These are phyloP conservation scores for Buceros bicornis DNA, from an alignment of 2,797 vertebrate genomes.

Conservation along the genomic window DNA sequence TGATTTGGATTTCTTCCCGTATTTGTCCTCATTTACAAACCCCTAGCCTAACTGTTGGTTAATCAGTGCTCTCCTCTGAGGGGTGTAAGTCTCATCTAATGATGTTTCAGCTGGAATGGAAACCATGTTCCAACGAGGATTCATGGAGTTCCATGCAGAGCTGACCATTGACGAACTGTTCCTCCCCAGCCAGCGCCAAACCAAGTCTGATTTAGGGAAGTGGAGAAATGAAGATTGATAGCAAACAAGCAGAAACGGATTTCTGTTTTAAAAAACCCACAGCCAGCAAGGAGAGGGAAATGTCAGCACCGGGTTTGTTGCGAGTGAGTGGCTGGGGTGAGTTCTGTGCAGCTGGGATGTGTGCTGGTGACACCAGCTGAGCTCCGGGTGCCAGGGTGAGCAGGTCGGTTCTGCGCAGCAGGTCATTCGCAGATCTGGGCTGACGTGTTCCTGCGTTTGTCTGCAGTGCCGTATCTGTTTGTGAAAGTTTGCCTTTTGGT, in stretches of 20 bases:
- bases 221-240: neutral
- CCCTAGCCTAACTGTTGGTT: neutral
- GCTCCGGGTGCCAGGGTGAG: neutral
- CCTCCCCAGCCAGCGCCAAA: neutral
- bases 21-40: neutral
- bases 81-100: neutral
- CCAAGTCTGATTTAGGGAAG: neutral
- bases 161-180: neutral
- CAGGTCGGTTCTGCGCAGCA: neutral
- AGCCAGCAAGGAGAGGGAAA: neutral
- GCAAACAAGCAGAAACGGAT: neutral
- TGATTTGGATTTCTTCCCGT: neutral
- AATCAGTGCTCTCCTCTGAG: neutral
- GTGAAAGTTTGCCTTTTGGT: neutral
- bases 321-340: neutral
- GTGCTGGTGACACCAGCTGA: neutral
- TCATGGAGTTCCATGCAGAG: neutral
- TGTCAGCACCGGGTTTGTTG: neutral
- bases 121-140: neutral
- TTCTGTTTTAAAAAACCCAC: neutral
- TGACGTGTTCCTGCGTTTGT: neutral
- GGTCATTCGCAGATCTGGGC: neutral
- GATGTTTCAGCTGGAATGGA: neutral
- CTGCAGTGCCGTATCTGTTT: neutral
- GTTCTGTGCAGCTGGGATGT: neutral